phyloP scores from a whole-genome alignment of 1,140 invertebrate species.

The Mizuhopecten yessoensis region DNA sequence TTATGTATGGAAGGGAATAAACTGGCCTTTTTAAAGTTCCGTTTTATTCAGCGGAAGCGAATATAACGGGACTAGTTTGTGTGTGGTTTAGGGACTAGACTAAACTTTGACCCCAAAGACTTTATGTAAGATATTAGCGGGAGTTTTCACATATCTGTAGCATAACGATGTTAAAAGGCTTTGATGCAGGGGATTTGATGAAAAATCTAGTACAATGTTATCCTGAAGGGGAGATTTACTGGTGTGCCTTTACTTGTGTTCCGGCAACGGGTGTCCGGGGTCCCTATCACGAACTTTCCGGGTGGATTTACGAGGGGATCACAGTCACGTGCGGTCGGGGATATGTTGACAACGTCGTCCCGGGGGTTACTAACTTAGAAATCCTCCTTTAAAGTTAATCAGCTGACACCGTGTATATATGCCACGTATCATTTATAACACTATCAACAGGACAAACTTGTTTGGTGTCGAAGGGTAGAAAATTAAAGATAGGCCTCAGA shows the following conservation, averaged over 20 bases:
- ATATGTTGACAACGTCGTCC: background rate
- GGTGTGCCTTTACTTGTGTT: background rate
- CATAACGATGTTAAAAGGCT: background rate
- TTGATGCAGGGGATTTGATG: slow-evolving; percentile 16
- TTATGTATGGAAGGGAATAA: background rate
- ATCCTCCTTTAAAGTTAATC: slow-evolving; percentile 13
- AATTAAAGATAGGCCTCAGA: background rate
- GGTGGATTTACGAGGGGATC: background rate
- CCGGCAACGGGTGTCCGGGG: background rate
- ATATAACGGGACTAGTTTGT: background rate
- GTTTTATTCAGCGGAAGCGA: background rate
- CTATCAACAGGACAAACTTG: background rate
- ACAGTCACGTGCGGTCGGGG: background rate
- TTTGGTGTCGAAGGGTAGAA: background rate
- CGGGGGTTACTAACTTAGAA: background rate
- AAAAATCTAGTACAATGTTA: background rate
- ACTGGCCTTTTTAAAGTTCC: background rate
- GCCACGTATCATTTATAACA: background rate
- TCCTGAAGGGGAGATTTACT: background rate
- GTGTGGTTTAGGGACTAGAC: background rate
- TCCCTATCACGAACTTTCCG: background rate
- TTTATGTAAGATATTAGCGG: too few relatives aligned
- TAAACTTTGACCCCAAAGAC: background rate
- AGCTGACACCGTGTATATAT: background rate
- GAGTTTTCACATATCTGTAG: background rate